Base-by-base conservation (phyloP, 2,797 vertebrate species). In the Enteromius unitaeniatus region DNA sequence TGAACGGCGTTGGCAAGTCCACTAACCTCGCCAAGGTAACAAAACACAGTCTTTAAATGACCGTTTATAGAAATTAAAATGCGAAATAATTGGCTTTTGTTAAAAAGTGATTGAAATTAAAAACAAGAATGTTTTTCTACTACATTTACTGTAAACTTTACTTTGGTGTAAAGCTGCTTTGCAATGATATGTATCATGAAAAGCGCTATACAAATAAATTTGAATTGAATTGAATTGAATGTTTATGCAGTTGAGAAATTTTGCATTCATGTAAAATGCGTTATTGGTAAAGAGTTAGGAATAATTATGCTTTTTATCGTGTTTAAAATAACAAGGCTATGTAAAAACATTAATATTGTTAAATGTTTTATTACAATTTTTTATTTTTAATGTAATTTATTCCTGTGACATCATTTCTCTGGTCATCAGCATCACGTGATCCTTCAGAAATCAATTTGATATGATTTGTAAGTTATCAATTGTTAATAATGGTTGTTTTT, bases 1-100 rank as follows among this genome's bases (percentile, higher is more conserved):
- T 99, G 82, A 99, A 99, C 0, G 98, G 98, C 0, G 98, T 99
- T 0, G 98, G 98, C 15, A 99, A 99, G 79, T 99, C 98, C 79
- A 99, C 98, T 81, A 99, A 99, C 90, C 93, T 99, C 84, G 98
- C 98, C 86, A 99, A 99, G 96, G 98, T 97, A 37, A 85, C 9
- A 11, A 17, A 34, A 19, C 58, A 15, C 10, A 6, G 28, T 15
- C 5, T 62, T 28, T 3, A 28, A 62, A 15, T 64, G 7, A 15
- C 1, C n/a, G 60, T 42, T 40, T 40, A 7, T 60, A 40, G 21
- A 76, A 23, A 23, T 28, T 10, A 7, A 15, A 6, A 17, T 78
- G 17, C 47, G 21, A 5, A 13, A 64, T 13, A 78, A 0, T 65
- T 49, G 47, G 11, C 58, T 21, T 34, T 15, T 34, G 37, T 34